Evolutionary conservation across 2,113 vertebrate species (phyloP).

Genomic region (Eira barbara): DNA sequence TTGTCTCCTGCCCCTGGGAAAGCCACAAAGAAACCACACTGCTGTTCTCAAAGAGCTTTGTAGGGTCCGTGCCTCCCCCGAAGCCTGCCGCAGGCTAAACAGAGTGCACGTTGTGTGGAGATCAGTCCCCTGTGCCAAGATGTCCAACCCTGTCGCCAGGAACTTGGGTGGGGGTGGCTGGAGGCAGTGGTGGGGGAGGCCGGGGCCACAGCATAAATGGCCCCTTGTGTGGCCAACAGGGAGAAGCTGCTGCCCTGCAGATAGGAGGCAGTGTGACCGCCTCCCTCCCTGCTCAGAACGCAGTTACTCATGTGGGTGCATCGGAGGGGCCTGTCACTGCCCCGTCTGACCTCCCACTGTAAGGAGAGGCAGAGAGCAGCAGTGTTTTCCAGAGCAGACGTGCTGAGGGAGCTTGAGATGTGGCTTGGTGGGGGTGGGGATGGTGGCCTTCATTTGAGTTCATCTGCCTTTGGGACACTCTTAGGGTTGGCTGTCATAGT

Average conservation of each 20-base stretch:
- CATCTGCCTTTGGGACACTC: accelerated
- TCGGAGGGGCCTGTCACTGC: background rate
- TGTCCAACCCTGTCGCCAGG: conserved; percentile 7
- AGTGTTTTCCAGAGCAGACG: background rate
- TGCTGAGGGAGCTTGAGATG: accelerated
- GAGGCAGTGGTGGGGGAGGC: background rate
- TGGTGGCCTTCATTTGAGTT: accelerated
- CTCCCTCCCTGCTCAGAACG: background rate
- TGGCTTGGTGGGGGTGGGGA: background rate
- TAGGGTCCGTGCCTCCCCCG: background rate
- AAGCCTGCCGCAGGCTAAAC: background rate
- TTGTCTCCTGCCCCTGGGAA: background rate
- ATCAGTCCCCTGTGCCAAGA: conserved; percentile 41
- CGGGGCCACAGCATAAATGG: conserved; percentile 1
- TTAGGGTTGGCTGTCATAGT: background rate
- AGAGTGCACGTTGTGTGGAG: conserved; percentile 48
- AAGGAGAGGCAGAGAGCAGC: accelerated
- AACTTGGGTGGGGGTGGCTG: conserved; percentile 11
- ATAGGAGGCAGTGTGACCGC: background rate
- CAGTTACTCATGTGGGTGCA: accelerated
- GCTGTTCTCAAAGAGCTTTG: background rate
- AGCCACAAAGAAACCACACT: background rate
- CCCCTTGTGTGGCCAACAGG: background rate
- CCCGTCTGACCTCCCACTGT: background rate
- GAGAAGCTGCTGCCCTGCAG: background rate